Evolutionary conservation across 2,888 invertebrate genomes (phyloP).

Genomic region (Polydrusus cervinus): DNA sequence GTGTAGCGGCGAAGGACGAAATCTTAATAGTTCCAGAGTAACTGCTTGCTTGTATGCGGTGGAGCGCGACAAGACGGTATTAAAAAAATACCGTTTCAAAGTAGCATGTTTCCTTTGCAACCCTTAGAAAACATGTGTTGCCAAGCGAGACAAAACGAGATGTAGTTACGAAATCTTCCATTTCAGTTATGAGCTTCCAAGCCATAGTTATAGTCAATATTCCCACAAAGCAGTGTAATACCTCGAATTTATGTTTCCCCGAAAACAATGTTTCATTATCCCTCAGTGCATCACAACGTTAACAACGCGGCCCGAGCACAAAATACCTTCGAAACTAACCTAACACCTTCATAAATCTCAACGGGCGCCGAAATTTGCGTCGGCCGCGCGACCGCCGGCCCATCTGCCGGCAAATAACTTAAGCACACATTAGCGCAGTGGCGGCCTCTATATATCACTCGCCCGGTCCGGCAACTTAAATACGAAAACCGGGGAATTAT

Average conservation of each 20-base stretch:
- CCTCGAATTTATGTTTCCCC: constrained; percentile 7
- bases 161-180: too few species aligned
- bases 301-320: constrained; percentile 16
- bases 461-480: constrained; percentile 68
- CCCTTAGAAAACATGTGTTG: too few species aligned
- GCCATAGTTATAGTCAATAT: too few species aligned
- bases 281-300: constrained; percentile 36
- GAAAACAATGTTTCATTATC: constrained; percentile 37
- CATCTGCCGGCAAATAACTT: constrained; percentile 69
- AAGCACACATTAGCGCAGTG: constrained; percentile 68
- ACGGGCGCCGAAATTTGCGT: constrained; percentile 56
- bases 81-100: too few species aligned
- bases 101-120: too few species aligned
- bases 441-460: constrained; percentile 67
- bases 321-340: constrained; percentile 43
- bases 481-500: constrained; percentile 68
- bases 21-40: too few species aligned
- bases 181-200: too few species aligned
- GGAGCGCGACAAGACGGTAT: too few species aligned
- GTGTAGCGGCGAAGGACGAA: too few species aligned
- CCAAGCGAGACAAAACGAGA: too few species aligned
- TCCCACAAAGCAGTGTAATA: neutral
- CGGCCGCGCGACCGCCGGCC: constrained; percentile 60
- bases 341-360: constrained; percentile 55
- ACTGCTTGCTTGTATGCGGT: too few species aligned